Conservation (phyloP, 2,888 invertebrate genomes). For the Coleophora flavipennella region DNA sequence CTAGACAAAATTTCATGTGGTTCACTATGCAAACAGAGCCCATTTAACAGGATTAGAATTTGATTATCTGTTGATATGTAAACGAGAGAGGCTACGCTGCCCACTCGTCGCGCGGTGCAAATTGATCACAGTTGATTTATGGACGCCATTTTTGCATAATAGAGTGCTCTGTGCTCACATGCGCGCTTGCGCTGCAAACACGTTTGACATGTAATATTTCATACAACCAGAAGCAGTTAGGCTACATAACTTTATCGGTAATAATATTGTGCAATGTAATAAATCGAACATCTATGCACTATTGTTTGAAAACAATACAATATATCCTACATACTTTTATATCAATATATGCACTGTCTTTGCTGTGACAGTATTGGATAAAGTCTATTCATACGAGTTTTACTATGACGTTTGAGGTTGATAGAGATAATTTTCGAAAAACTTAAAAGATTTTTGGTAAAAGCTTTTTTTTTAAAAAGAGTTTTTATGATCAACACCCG, state of each 20-base stretch:
- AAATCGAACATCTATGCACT: constrained; percentile 28
- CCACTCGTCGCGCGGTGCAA: constrained; percentile 37
- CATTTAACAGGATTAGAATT: constrained; percentile 11
- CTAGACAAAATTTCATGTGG: too few relatives aligned
- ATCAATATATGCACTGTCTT: constrained; percentile 4
- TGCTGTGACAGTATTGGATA: background rate
- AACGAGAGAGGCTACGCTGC: constrained; percentile 33
- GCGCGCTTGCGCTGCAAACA: constrained; percentile 9
- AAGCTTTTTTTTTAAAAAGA: too few relatives aligned
- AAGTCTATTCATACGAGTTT: too few relatives aligned
- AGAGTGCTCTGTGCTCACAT: constrained; percentile 16
- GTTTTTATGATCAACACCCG: too few relatives aligned
- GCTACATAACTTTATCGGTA: constrained; percentile 19
- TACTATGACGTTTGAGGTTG: too few relatives aligned
- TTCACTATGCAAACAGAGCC: too few relatives aligned
- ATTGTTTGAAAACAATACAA: constrained; percentile 25
- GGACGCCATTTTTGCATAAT: constrained; percentile 38
- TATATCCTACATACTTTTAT: constrained; percentile 12
- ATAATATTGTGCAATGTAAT: constrained; percentile 26
- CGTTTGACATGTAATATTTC: constrained; percentile 20
- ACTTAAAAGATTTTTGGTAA: too few relatives aligned
- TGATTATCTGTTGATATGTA: constrained; percentile 30
- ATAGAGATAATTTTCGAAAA: background rate
- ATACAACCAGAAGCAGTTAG: constrained; percentile 19
- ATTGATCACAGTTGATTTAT: constrained; percentile 40